Conservation (phyloP, 2,888 invertebrate genomes). For the Melikaiella ostensackeni region DNA sequence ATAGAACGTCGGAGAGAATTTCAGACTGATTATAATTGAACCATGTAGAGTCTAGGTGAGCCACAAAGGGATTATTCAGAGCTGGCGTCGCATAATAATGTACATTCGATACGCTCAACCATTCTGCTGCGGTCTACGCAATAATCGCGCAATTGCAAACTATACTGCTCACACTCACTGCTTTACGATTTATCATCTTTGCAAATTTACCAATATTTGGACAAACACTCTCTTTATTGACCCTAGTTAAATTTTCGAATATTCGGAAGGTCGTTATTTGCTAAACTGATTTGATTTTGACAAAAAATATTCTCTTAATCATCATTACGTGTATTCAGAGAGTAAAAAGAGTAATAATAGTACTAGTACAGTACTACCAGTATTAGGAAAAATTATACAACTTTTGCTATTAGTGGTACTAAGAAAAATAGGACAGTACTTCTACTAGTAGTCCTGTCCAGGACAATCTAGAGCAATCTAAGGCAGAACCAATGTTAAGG, state of each 20-base stretch:
- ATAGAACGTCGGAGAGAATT: constrained; percentile 31
- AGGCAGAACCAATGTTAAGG: no score
- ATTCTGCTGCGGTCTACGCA: constrained; percentile 6
- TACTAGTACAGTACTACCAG: no score
- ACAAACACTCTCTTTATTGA: not conserved
- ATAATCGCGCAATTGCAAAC: constrained; percentile 35
- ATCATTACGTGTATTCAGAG: no score
- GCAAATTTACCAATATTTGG: constrained; percentile 13
- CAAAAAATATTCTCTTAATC: no score
- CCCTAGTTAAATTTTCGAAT: not conserved
- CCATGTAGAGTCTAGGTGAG: constrained; percentile 32
- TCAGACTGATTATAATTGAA: constrained; percentile 36
- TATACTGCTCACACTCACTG: not conserved
- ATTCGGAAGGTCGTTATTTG: not conserved
- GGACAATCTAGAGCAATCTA: no score
- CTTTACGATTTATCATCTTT: constrained; percentile 12
- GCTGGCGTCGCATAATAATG: constrained; percentile 36
- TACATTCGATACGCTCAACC: constrained; percentile 27
- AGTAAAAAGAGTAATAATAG: no score
- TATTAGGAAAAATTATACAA: no score
- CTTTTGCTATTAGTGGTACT: no score
- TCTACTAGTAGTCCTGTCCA: no score
- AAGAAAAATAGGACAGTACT: no score
- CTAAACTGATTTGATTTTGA: no score
- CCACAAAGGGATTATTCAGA: constrained; percentile 38